Base-by-base conservation (phyloP, 2,113 vertebrate species). In the Todiramphus chloris region DNA sequence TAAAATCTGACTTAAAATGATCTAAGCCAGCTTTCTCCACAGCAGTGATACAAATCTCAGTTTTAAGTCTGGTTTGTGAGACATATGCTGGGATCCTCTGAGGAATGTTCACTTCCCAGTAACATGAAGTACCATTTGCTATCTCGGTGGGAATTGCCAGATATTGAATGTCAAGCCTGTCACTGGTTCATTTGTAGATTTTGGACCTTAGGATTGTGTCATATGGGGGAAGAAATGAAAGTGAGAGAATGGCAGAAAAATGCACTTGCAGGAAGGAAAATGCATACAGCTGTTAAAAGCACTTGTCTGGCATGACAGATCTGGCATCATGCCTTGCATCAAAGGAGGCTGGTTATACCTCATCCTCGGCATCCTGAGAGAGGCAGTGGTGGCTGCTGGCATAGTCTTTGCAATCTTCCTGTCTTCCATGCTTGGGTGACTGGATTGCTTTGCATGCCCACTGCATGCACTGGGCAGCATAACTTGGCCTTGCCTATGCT, bases 111-210 rank as follows among this genome's bases (percentile, higher is more conserved):
- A 89, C 81, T 96, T 96, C 55, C 77, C 86, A 53, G 89, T 94
- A 87, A 92, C 41, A 59, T 70, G 83, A 89, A 92, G 41, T 91
- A 62, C 77, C 91, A 73, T 93, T 94, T 96, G 87, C 94, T 91
- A 1, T 89, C 89, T 87, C 12, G 0, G 77, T 94, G 77, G 81
- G 53, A 93, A 94, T 83, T 93, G 86, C 91, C 89, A 96, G 94
- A 94, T 91, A 97, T 4, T 87, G 74, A 92, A 93, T 96, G 67
- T 91, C 93, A 96, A 90, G 77, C 70, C 89, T 89, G 74, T 91
- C 66, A 67, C 80, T 84, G 46, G 81, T 91, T 93, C 87, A 83
- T 92, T 79, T 96, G 41, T 91, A 79, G 44, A 13, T 94, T 87
- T 91, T 94, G 89, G 95, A 92, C 96, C 70, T 80, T 58, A 63